Evolutionary conservation across 2,797 vertebrate genomes (phyloP).

Genomic region (Scomberomorus guttatus): DNA sequence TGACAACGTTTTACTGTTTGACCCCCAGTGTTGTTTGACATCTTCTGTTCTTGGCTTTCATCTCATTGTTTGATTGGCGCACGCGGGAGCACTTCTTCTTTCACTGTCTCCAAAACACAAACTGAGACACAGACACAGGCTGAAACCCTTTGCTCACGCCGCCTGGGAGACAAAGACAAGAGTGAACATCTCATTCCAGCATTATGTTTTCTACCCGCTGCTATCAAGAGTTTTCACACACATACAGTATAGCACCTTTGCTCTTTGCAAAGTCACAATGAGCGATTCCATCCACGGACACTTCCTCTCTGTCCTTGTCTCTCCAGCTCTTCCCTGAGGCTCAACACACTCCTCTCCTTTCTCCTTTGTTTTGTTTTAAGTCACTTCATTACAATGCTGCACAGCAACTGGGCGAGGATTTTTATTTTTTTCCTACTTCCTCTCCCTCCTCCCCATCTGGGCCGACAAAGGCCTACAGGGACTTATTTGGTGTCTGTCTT

Average conservation of each 20-base stretch:
- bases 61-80: not conserved
- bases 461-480: conserved; percentile 61
- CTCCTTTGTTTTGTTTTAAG: conserved; percentile 72
- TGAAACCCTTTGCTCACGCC: conserved; percentile 25
- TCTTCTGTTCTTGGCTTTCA: conserved; percentile 13
- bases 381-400: conserved; percentile 76
- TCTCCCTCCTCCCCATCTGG: conserved; percentile 59
- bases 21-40: not conserved
- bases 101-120: not conserved
- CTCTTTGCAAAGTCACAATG: conserved; percentile 72
- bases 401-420: conserved; percentile 34
- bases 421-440: conserved; percentile 3
- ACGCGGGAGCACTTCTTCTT: not conserved
- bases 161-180: conserved; percentile 49
- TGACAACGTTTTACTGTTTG: not conserved
- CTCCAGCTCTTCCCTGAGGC: conserved; percentile 66
- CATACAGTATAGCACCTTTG: conserved; percentile 28
- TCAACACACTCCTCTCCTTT: conserved; percentile 43
- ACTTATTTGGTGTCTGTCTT: conserved; percentile 70
- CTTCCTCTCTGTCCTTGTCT: conserved; percentile 69
- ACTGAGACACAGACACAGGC: not conserved
- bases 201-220: conserved; percentile 35
- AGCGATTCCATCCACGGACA: conserved; percentile 74
- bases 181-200: conserved; percentile 56
- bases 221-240: conserved; percentile 49